A percentile compares a stretch with the other conserved stretches of the same genome.
Evolutionary conservation across 1,140 invertebrate species (phyloP).

Genomic region (Agraylea sexmaculata): DNA sequence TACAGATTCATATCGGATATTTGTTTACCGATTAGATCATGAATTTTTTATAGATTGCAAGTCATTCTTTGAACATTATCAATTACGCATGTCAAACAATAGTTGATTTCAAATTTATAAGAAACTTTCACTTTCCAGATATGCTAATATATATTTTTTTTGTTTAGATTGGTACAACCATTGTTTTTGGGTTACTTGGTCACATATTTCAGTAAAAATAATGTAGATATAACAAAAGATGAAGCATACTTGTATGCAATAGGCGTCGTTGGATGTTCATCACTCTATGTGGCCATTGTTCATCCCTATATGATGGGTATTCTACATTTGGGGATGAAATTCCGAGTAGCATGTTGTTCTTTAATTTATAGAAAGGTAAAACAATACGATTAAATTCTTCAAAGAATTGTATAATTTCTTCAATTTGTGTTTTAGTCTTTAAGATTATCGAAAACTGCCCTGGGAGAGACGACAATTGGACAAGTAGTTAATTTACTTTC

Average conservation of each 20-base stretch:
- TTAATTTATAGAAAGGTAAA: constrained; percentile 72
- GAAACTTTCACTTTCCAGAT: no score
- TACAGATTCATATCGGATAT: no score
- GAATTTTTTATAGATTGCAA: no score
- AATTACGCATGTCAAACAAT: no score
- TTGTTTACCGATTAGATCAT: no score
- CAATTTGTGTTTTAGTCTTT: constrained; percentile 39
- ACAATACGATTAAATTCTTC: no score
- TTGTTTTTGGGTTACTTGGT: constrained; percentile 60
- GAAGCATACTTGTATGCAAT: constrained; percentile 55
- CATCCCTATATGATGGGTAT: constrained; percentile 71
- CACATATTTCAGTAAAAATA: constrained; percentile 48
- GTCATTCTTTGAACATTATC: no score
- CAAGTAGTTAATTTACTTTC: constrained; percentile 88
- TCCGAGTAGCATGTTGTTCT: constrained; percentile 63
- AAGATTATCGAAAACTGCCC: constrained; percentile 52
- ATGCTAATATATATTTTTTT: constrained; percentile 16
- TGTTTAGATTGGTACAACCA: constrained; percentile 57
- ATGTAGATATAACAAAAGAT: constrained; percentile 32
- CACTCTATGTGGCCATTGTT: constrained; percentile 55
- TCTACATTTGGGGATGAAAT: constrained; percentile 65
- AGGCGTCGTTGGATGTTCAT: constrained; percentile 54
- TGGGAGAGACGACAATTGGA: constrained; percentile 68
- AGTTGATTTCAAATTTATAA: no score
- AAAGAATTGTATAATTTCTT: constrained; percentile 9